Evolutionary conservation across 2,797 vertebrate species (phyloP).

Genomic region (Ibycter americanus): DNA sequence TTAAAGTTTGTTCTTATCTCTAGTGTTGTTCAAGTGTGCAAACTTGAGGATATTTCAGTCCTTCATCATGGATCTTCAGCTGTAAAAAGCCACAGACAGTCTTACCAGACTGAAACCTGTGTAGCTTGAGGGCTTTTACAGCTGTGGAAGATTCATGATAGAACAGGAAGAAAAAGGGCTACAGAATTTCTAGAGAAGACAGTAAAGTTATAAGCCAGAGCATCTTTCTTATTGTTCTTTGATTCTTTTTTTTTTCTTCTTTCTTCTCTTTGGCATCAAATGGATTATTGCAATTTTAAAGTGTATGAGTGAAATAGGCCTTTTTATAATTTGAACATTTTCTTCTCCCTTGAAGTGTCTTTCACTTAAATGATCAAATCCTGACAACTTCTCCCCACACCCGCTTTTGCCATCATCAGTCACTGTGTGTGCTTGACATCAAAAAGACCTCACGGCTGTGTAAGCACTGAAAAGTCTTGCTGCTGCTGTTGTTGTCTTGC

Average conservation of each 20-base stretch:
- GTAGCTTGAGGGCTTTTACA: background rate
- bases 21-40: slow-evolving; percentile 50
- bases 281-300: slow-evolving; percentile 22
- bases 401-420: background rate
- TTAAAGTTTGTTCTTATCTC: slow-evolving; percentile 74
- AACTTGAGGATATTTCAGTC: slow-evolving; percentile 32
- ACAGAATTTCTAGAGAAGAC: background rate
- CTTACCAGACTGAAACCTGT: slow-evolving; percentile 3
- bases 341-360: slow-evolving; percentile 36
- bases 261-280: background rate
- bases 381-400: background rate
- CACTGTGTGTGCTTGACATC: background rate
- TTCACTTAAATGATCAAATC: slow-evolving; percentile 28
- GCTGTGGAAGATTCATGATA: background rate
- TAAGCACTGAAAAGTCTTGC: background rate
- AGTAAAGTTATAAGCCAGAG: background rate
- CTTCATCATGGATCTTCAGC: slow-evolving; percentile 25
- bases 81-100: background rate
- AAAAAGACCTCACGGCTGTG: background rate
- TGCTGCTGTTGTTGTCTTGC: background rate
- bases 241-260: background rate
- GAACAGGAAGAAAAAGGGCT: background rate
- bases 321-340: background rate
- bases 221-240: slow-evolving; percentile 24
- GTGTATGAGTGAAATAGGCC: background rate